Percentiles rank a stretch among this genome's conserved stretches.
These are phyloP conservation scores for Bergia sp. DNA, from an alignment of 92 coral and sea anemone species.

Conservation along the genomic window DNA sequence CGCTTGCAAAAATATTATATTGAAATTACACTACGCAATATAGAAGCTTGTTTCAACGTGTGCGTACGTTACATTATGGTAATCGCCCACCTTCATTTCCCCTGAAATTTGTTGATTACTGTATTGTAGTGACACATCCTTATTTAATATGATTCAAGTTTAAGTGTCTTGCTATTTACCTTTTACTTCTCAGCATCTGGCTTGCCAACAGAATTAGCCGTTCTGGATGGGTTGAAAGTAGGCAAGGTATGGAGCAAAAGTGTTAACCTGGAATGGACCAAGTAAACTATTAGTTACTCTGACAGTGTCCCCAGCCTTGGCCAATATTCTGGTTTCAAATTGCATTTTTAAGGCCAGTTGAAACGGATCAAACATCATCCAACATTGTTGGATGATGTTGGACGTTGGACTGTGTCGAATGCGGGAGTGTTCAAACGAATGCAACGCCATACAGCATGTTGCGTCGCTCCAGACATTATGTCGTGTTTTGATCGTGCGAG, in stretches of 20 bases:
- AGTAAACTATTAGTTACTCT: background rate
- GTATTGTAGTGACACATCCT: background rate
- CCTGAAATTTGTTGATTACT: too few relatives aligned
- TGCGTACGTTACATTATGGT: too few relatives aligned
- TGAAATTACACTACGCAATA: background rate
- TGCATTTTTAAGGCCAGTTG: background rate
- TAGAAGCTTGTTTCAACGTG: background rate
- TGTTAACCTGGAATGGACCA: too few relatives aligned
- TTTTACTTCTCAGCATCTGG: background rate
- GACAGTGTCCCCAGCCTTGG: background rate
- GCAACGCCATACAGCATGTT: too few relatives aligned
- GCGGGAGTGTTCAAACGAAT: too few relatives aligned
- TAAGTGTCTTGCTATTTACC: background rate
- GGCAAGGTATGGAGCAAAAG: conserved; percentile 66
- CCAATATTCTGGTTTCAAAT: background rate
- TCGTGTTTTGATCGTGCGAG: too few relatives aligned
- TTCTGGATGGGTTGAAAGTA: conserved; percentile 79
- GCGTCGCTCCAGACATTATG: too few relatives aligned
- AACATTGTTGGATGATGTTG: too few relatives aligned
- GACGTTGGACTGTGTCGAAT: too few relatives aligned
- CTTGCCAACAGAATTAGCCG: conserved; percentile 62
- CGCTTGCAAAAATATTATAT: background rate
- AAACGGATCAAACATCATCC: too few relatives aligned
- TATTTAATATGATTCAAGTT: background rate
- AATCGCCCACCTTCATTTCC: background rate